phyloP scores from a whole-genome alignment of 2,113 vertebrate genomes.

The Semicossyphus pulcher region DNA sequence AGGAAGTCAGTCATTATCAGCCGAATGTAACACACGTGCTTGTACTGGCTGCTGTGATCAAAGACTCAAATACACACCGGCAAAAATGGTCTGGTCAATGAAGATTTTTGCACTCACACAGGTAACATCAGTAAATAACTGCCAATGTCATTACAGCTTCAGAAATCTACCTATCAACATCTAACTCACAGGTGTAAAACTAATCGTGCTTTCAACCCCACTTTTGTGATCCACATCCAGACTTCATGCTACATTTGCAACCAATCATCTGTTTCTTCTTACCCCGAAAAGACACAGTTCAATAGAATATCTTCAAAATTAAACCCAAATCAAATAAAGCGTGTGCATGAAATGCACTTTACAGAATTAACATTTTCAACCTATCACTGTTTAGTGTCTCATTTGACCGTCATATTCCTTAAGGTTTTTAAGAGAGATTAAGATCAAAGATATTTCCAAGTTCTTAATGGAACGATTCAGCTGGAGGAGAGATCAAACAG shows the following conservation, averaged over 20 bases:
- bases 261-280: background rate
- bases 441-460: constrained; percentile 16
- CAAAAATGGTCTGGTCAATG: no score
- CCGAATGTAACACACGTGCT: no score
- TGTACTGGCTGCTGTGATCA: no score
- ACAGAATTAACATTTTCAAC: background rate
- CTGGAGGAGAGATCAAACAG: constrained; percentile 26
- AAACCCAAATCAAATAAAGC: background rate
- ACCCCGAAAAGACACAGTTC: background rate
- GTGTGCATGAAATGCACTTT: background rate
- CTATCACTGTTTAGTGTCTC: background rate
- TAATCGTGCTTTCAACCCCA: background rate
- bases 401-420: background rate
- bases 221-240: background rate
- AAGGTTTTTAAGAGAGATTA: constrained; percentile 6
- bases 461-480: constrained; percentile 21
- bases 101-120: no score
- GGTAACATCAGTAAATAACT: no score
- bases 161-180: background rate
- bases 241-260: background rate
- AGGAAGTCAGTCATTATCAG: no score
- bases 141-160: no score
- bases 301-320: background rate
- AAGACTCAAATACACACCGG: no score
- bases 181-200: background rate